Evolutionary conservation across 1,140 invertebrate genomes (phyloP), one percentile per base, ranked within the genome.

Genomic region (Philaenus spumarius): DNA sequence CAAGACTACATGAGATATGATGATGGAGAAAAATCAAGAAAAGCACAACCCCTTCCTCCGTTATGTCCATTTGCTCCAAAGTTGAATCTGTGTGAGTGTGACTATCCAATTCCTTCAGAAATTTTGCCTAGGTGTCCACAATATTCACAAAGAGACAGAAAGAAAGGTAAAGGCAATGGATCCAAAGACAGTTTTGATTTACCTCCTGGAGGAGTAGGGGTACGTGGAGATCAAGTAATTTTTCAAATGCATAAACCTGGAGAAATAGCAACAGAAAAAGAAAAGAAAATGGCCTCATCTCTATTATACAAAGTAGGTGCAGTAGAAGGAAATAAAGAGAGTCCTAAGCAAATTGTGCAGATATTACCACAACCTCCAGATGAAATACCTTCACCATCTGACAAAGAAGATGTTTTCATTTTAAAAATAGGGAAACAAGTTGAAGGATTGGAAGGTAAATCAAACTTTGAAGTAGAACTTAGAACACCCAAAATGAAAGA

Each of bases 11-110:
- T 30, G 26, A 30, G 26, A 30, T 9, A 4, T 30, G 26, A 30
- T 30, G 26, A 30, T 30, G 26, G 26, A 30, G 26, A 30, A 30
- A 30, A 30, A 30, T 9, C 26, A 30, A 30, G 26, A 9, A n/a
- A n/a, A n/a, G 3, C 3, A 4, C 26, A 30, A 30, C 3, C 3
- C 3, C 3, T 4, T 9, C 3, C 3, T 4, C 3, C 37, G 1
- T 46, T 47, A 34, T 57, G 55, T 37, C 39, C 35, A 2, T 9
- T 15, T 1, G 19, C 17, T 2, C 51, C 52, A 2, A 30, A 45
- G 47, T n/a, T 60, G 19, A 45, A 43, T 19, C 34, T 63, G 17
- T 63, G 61, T 22, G 30, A 54, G n/a, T 63, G 61, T 35, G 45
- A 59, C 19, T 52, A 40, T 20, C 61, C 61, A 2, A 15, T 53